A percentile compares a stretch with the other conserved stretches of the same genome.
Conservation (phyloP, 2,797 vertebrate species). For the Bufotes viridis region DNA sequence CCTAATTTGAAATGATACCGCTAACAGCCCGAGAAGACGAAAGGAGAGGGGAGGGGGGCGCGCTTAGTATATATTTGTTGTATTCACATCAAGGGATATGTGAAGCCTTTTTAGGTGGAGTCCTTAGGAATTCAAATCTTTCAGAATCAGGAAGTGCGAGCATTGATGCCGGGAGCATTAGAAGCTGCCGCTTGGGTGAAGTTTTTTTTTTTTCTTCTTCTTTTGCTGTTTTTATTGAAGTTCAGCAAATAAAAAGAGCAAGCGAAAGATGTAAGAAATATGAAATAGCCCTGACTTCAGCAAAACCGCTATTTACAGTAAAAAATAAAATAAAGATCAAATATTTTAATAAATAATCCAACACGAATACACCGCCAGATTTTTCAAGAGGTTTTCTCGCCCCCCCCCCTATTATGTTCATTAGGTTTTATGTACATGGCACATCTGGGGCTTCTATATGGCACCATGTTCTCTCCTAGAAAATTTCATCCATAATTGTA, state of each 20-base stretch:
- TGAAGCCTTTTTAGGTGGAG: constrained; percentile 36
- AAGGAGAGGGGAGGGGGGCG: neutral
- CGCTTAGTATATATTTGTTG: constrained; percentile 47
- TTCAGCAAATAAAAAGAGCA: constrained; percentile 38
- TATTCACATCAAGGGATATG: constrained; percentile 47
- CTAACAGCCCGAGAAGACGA: neutral
- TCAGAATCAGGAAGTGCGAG: constrained; percentile 19
- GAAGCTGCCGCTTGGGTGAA: constrained; percentile 17
- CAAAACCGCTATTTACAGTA: constrained; percentile 15
- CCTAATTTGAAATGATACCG: constrained; percentile 39
- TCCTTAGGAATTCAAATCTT: constrained; percentile 27
- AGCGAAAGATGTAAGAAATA: constrained; percentile 14
- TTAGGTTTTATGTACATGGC: no score
- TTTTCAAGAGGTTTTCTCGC: neutral
- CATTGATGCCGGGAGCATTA: constrained; percentile 26
- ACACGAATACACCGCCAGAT: neutral
- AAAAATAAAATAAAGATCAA: neutral
- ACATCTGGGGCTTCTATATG: no score
- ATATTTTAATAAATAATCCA: neutral
- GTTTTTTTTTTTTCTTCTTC: constrained; percentile 32
- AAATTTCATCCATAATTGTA: no score
- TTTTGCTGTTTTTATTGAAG: constrained; percentile 47
- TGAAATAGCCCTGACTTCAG: constrained; percentile 21
- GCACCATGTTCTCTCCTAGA: no score
- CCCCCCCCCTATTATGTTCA: no score